Base-by-base conservation (phyloP, 1,140 invertebrate genomes). In the Plutomurus gul region DNA sequence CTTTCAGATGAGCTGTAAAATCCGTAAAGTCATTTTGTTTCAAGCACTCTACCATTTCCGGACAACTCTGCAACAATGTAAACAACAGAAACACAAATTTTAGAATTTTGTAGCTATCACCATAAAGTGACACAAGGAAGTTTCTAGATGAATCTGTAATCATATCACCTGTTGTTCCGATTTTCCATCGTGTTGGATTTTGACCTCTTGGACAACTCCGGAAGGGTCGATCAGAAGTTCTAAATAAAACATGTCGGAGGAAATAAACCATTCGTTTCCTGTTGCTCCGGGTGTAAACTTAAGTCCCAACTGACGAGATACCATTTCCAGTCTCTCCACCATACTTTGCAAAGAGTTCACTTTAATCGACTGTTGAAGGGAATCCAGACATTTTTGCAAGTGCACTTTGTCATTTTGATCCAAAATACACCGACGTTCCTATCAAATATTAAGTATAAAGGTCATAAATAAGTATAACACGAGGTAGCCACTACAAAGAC, bases 161-260 rank as follows among this genome's bases (percentile, higher is more conserved):
- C n/a, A n/a, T n/a, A n/a, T n/a, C 84, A 90, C 89, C 84, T 90
- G 89, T 81, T 89, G 89, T 71, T 90, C 90, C 33, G 88, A 88
- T 84, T 92, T 94, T 83, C 93, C 94, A 86, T 96, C 94, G 86
- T 96, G 94, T 87, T 95, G 93, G 83, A 97, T 93, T 88, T 96
- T 97, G 1, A 97, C 95, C 90, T 98, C 96, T 86, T 93, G 93
- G 0, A 98, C 92, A 51, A 90, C 89, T 47, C 95, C 96, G 76
- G 89, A 91, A 0, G 91, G 88, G 84, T 96, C 94, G 36, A 98
- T 87, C 39, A 94, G 85, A 79, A 98, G 93, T 89, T 98, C 95
- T 81, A 98, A 90, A 86, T 96, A 97, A 87, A 98, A 98, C 95
- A 98, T 98, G 86, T 97, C 96, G 0, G 95, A 96, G 27, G 94